Percentiles rank a stretch among this genome's conserved stretches.
Evolutionary conservation across 1,140 invertebrate species (phyloP).

Genomic region (Harpegnathos saltator): DNA sequence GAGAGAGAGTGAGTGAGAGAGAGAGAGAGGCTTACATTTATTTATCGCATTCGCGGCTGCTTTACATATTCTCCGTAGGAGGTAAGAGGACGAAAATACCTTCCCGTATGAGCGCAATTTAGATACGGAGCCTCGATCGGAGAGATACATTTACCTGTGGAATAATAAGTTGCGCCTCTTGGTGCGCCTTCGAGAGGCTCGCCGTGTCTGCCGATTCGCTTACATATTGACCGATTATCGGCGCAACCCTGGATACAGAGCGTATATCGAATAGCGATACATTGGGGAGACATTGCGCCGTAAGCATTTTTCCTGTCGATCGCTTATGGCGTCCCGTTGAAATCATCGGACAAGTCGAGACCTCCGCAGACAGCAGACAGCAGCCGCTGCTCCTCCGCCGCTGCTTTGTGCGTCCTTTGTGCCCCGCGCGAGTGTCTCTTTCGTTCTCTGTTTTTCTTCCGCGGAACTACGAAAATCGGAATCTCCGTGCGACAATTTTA

Average conservation of each 20-base stretch:
- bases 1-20: too few relatives aligned
- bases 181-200: not conserved
- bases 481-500: not conserved
- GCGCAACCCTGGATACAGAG: conserved; percentile 17
- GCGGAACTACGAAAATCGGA: not conserved
- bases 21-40: not conserved
- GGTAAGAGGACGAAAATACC: not conserved
- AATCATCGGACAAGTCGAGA: not conserved
- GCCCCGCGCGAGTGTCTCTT: too few relatives aligned
- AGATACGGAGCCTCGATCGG: conserved; percentile 20
- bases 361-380: not conserved
- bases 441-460: too few relatives aligned
- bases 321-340: not conserved
- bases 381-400: too few relatives aligned
- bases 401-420: not conserved
- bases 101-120: conserved; percentile 11
- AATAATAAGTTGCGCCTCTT: conserved; percentile 22
- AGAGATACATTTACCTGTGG: not conserved
- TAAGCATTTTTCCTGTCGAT: conserved; percentile 10
- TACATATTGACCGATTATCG: conserved; percentile 37
- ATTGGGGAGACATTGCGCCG: not conserved
- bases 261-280: conserved; percentile 22
- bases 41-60: not conserved
- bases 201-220: conserved; percentile 8
- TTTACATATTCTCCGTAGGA: not conserved